These are phyloP conservation scores for Lasioglossum oenotherae DNA, from an alignment of 2,888 invertebrate genomes.

Conservation along the genomic window DNA sequence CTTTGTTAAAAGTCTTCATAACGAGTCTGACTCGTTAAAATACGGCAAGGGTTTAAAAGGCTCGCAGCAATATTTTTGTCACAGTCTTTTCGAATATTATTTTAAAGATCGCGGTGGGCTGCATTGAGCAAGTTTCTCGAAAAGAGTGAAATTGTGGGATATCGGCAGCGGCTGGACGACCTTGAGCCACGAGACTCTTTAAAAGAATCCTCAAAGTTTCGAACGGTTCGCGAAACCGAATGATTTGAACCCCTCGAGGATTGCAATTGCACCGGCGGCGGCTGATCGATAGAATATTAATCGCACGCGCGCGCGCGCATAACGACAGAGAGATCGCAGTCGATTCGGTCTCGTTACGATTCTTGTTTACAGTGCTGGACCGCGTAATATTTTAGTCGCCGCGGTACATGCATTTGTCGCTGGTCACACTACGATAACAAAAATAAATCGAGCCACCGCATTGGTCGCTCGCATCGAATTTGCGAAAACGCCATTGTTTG, in stretches of 20 bases:
- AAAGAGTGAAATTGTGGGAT: not conserved
- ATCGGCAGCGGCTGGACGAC: not conserved
- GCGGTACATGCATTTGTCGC: not conserved
- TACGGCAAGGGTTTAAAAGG: no score
- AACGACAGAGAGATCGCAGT: not conserved
- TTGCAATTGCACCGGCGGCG: not conserved
- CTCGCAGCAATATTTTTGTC: not conserved
- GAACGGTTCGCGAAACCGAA: slow-evolving; percentile 28
- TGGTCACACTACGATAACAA: not conserved
- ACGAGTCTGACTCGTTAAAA: no score
- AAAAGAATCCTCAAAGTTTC: slow-evolving; percentile 13
- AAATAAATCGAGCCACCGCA: not conserved
- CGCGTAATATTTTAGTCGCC: slow-evolving; percentile 3
- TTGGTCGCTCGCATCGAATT: not conserved
- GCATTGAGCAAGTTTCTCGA: not conserved
- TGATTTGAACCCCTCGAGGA: not conserved
- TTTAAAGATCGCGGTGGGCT: not conserved
- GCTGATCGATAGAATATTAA: slow-evolving; percentile 6
- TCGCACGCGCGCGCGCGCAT: not conserved
- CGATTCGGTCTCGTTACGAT: not conserved
- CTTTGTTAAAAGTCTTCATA: no score
- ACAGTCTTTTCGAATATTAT: not conserved
- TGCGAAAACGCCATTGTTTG: not conserved
- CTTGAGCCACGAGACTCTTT: not conserved
- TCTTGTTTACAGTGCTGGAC: not conserved